These are phyloP conservation scores for Miichthys miiuy DNA, from an alignment of 2,797 vertebrate genomes.

Conservation along the genomic window DNA sequence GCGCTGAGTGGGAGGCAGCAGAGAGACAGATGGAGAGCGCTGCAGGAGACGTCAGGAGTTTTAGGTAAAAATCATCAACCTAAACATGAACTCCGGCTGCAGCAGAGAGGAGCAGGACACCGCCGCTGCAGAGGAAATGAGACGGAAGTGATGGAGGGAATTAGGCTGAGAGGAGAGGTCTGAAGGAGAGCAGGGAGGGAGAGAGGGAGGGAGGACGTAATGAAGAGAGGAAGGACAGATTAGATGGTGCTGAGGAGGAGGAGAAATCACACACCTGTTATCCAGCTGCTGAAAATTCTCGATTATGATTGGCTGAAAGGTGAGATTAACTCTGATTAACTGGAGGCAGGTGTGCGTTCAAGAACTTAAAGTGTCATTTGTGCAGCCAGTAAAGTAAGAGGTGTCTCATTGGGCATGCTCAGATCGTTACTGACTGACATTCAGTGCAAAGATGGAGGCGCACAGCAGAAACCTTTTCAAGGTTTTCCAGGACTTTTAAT, in stretches of 20 bases:
- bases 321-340: too few relatives aligned
- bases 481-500: too few relatives aligned
- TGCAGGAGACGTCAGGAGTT: constrained; percentile 51
- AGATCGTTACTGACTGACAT: too few relatives aligned
- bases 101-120: constrained; percentile 39
- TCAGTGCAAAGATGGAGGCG: too few relatives aligned
- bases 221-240: neutral
- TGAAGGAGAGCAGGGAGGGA: neutral
- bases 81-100: constrained; percentile 53
- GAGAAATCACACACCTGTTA: neutral
- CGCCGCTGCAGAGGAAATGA: constrained; percentile 44
- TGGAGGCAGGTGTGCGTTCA: too few relatives aligned
- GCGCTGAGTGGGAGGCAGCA: constrained; percentile 19
- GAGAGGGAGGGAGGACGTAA: neutral
- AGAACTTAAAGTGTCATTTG: too few relatives aligned
- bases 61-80: constrained; percentile 64
- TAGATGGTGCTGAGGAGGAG: neutral
- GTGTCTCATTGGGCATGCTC: too few relatives aligned
- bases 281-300: too few relatives aligned
- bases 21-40: constrained; percentile 59
- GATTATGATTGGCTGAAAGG: too few relatives aligned
- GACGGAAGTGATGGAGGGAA: constrained; percentile 47
- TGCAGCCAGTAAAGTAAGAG: too few relatives aligned
- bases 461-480: too few relatives aligned
- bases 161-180: constrained; percentile 5